Evolutionary conservation across 1,140 invertebrate genomes (phyloP).

Genomic region (Pseudomyrmex concolor): DNA sequence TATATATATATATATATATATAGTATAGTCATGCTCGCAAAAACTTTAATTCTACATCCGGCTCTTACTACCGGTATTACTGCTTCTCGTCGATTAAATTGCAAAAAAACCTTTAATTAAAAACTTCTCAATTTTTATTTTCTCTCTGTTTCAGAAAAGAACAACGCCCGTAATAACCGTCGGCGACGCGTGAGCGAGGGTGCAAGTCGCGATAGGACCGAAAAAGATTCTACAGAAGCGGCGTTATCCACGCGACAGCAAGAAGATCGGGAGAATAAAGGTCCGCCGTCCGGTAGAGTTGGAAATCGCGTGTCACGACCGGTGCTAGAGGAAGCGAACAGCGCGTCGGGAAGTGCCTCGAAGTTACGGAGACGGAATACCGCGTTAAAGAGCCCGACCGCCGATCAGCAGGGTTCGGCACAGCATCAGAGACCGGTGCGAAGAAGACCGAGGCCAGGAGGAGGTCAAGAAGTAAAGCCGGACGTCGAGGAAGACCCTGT

Average conservation of each 20-base stretch:
- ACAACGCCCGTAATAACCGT: constrained; percentile 76
- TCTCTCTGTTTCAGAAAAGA: constrained; percentile 80
- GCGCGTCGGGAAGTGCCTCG: constrained; percentile 71
- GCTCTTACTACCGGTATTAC: too few relatives aligned
- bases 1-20: too few relatives aligned
- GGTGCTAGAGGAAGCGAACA: constrained; percentile 83
- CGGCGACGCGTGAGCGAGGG: constrained; percentile 79
- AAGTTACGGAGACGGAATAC: constrained; percentile 78
- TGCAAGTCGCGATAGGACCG: constrained; percentile 74
- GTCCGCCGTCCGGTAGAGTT: constrained; percentile 76
- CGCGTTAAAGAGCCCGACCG: constrained; percentile 73
- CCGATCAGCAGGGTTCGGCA: constrained; percentile 58
- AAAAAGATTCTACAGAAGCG: constrained; percentile 68
- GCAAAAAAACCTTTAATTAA: background rate
- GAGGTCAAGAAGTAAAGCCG: constrained; percentile 62
- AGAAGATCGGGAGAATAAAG: constrained; percentile 84
- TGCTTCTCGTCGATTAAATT: too few relatives aligned
- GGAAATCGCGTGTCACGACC: constrained; percentile 79
- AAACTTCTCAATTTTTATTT: background rate
- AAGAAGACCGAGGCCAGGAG: constrained; percentile 70
- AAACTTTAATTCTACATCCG: too few relatives aligned
- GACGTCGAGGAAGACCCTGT: constrained; percentile 52
- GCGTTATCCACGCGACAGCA: constrained; percentile 75
- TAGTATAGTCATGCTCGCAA: background rate
- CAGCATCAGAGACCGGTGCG: constrained; percentile 69